Base-by-base conservation (phyloP, 2,888 invertebrate genomes). In the Smittia sp. region DNA sequence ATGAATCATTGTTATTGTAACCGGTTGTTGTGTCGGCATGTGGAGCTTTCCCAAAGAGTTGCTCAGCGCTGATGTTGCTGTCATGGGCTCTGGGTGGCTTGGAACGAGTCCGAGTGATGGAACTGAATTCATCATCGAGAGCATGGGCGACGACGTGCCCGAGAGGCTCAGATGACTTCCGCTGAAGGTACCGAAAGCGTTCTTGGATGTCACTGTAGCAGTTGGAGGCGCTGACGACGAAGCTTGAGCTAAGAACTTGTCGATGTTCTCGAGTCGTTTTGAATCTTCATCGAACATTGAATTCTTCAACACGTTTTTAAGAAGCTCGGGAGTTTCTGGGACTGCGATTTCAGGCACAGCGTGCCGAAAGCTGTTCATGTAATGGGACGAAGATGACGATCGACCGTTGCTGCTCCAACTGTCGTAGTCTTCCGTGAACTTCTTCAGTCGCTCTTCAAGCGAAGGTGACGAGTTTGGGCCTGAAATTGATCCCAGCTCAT, bases 261-360 rank as follows among this genome's bases (percentile, higher is more conserved):
- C 89, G 74, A 92, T 90, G 78, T 93, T 93, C 81, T 96, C 96
- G 74, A 98, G 85, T 39, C 98, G 86, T 82, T 96, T 95, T 52
- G 92, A 89, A 81, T 98, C 98, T 81, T 97, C 97, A 80, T 98
- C 98, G 82, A 98, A 97, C 73, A 98, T 94, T 70, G 95, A 96
- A 76, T 92, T 90, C 81, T 94, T 94, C 78, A 97, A 86, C 78
- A 98, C 87, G 24, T 94, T 93, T 79, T 94, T 93, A 46, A 96
- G 93, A 78, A 97, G 96, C 78, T 96, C 96, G 24, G 96, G 96
- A 0, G 96, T 96, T 80, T 91, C 90, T 78, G 89, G 88, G 75
- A 92, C 86, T 79, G 93, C 91, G 75, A 93, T 84, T 78, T 93
- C 92, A 54, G 93, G 86, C 73, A 93, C 85, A 78, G 91, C 90